Percentiles rank a stretch among this genome's conserved stretches.
Conservation (phyloP, 2,113 vertebrate genomes). For the Litocranius walleri region DNA sequence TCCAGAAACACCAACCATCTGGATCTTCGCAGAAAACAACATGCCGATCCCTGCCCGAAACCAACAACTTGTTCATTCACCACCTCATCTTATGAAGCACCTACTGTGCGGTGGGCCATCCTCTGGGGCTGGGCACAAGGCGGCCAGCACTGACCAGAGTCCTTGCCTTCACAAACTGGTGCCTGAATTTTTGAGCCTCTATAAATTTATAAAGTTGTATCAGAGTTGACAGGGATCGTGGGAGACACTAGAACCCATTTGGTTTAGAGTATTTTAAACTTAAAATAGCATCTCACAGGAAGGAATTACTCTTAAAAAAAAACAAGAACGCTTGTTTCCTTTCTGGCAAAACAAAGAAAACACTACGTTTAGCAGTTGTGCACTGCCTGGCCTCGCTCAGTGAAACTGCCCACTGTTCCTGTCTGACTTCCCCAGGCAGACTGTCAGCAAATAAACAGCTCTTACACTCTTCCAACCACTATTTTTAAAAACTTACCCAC, state of each 20-base stretch:
- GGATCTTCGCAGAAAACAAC: not conserved
- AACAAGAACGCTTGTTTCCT: constrained; percentile 6
- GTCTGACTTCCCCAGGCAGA: constrained; percentile 55
- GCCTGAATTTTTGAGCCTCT: not conserved
- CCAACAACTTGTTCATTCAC: not conserved
- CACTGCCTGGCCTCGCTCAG: not conserved
- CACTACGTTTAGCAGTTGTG: not conserved
- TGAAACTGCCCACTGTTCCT: not conserved
- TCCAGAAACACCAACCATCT: not conserved
- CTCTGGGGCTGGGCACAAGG: no score
- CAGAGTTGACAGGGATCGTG: not conserved
- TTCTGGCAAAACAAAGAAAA: constrained; percentile 49
- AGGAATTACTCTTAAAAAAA: not conserved
- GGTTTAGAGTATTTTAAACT: not conserved
- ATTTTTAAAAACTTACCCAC: not conserved
- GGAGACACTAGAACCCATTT: not conserved
- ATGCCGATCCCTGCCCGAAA: not conserved
- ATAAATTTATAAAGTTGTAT: not conserved
- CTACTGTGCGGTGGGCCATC: rapidly evolving
- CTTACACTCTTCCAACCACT: constrained; percentile 39
- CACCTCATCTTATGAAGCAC: not conserved
- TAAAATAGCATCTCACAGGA: constrained; percentile 53
- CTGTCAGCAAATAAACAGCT: constrained; percentile 59
- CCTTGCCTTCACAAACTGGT: not conserved
- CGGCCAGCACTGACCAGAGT: rapidly evolving